These are phyloP conservation scores for Peromyscus attwateri DNA, from an alignment of 2,797 vertebrate genomes.

Conservation along the genomic window DNA sequence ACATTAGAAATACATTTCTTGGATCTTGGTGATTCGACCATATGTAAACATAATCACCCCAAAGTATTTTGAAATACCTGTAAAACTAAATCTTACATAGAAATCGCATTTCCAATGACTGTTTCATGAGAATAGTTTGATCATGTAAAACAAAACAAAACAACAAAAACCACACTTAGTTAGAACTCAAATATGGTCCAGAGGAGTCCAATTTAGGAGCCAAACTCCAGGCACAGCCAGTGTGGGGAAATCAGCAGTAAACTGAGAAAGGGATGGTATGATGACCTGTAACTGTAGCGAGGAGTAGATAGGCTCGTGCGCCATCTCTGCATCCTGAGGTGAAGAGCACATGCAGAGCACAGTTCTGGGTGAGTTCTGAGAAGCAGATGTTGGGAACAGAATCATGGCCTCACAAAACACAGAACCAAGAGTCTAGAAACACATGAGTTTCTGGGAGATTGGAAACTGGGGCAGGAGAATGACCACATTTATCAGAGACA, in stretches of 20 bases:
- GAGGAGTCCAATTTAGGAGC: not conserved
- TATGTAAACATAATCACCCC: slow-evolving; percentile 50
- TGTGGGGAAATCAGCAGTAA: not conserved
- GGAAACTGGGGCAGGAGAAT: not conserved
- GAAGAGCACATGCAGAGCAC: not conserved
- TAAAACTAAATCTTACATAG: slow-evolving; percentile 43
- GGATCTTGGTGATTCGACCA: slow-evolving; percentile 16
- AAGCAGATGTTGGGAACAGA: not conserved
- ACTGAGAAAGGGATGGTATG: not conserved
- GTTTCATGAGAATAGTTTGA: slow-evolving; percentile 20
- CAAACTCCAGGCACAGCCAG: not conserved
- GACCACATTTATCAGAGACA: not conserved
- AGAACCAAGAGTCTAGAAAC: not conserved
- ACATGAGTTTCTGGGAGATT: not conserved
- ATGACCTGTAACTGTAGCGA: not conserved
- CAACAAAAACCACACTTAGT: not conserved
- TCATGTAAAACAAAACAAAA: not conserved
- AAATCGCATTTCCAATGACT: slow-evolving; percentile 31
- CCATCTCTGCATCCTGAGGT: not conserved
- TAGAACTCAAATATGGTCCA: slow-evolving; percentile 18
- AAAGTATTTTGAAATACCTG: slow-evolving; percentile 59
- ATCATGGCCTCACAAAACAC: not conserved
- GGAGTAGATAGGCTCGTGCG: not conserved
- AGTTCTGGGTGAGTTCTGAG: not conserved
- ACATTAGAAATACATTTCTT: slow-evolving; percentile 55